phyloP scores from a whole-genome alignment of 2,888 invertebrate species.

The Chloroclysta siterata region DNA sequence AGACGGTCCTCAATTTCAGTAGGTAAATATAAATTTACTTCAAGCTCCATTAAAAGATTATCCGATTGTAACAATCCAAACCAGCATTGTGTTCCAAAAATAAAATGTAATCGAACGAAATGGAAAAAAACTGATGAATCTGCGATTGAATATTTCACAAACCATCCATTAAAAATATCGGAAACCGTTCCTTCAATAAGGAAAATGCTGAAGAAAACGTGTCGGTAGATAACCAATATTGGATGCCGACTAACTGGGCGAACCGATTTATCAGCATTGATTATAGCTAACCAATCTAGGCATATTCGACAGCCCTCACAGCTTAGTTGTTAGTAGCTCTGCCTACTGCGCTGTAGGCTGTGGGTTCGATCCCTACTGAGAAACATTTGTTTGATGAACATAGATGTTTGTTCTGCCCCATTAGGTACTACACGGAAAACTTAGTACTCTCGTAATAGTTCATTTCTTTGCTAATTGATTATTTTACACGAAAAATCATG shows the following conservation, averaged over 20 bases:
- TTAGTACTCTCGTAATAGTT: no score
- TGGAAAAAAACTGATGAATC: constrained; percentile 9
- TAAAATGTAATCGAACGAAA: constrained; percentile 7
- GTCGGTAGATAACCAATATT: background rate
- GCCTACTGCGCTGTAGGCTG: no score
- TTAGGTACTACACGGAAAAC: no score
- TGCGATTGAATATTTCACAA: background rate
- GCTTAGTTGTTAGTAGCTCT: no score
- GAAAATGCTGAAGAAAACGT: constrained; percentile 3
- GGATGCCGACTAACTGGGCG: background rate
- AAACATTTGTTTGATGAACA: no score
- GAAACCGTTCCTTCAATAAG: constrained; percentile 13
- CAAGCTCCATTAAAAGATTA: constrained; percentile 12
- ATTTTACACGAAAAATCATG: no score
- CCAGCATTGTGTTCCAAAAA: constrained; percentile 8
- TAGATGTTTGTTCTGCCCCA: no score
- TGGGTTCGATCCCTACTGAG: no score
- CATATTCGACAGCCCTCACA: no score
- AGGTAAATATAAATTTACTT: constrained; percentile 5
- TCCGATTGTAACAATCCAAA: background rate
- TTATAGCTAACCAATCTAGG: background rate
- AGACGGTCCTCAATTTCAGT: background rate
- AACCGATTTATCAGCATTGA: background rate
- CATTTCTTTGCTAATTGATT: no score
- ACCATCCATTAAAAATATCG: constrained; percentile 7